Conservation (phyloP, 2,888 invertebrate genomes). For the Epinotia bilunana region DNA sequence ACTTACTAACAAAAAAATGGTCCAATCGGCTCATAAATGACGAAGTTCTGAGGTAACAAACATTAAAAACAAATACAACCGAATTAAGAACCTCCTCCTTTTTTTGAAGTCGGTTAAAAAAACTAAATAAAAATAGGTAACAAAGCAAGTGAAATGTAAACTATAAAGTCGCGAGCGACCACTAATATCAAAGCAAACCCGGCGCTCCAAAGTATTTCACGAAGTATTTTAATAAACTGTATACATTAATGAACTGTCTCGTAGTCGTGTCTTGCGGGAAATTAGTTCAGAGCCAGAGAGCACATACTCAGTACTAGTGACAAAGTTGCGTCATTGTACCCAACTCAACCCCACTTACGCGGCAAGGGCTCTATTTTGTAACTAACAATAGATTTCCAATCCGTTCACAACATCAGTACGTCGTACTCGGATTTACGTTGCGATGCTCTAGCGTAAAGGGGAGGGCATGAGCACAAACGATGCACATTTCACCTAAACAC, state of each 20-base stretch:
- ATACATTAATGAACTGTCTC: constrained; percentile 21
- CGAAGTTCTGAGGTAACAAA: too few relatives aligned
- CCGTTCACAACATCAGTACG: background rate
- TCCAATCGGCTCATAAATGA: too few relatives aligned
- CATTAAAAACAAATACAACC: too few relatives aligned
- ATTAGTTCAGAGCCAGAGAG: constrained; percentile 49
- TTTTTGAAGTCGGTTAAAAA: too few relatives aligned
- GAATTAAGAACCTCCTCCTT: too few relatives aligned
- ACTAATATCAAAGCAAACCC: constrained; percentile 9
- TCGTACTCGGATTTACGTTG: background rate
- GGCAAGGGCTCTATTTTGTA: background rate
- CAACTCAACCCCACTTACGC: constrained; percentile 46
- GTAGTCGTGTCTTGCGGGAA: constrained; percentile 38
- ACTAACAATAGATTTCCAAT: background rate
- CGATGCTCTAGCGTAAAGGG: background rate
- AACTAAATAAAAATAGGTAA: background rate
- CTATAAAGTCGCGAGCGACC: background rate
- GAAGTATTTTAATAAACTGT: constrained; percentile 37
- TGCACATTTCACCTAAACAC: background rate
- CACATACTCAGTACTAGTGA: constrained; percentile 19
- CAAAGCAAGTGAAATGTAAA: background rate
- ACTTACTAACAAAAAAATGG: too few relatives aligned
- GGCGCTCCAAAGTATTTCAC: constrained; percentile 16
- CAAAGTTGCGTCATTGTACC: constrained; percentile 61
- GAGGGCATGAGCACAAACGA: background rate